phyloP scores from a whole-genome alignment of 2,888 invertebrate species.

The Entomobrya proxima region DNA sequence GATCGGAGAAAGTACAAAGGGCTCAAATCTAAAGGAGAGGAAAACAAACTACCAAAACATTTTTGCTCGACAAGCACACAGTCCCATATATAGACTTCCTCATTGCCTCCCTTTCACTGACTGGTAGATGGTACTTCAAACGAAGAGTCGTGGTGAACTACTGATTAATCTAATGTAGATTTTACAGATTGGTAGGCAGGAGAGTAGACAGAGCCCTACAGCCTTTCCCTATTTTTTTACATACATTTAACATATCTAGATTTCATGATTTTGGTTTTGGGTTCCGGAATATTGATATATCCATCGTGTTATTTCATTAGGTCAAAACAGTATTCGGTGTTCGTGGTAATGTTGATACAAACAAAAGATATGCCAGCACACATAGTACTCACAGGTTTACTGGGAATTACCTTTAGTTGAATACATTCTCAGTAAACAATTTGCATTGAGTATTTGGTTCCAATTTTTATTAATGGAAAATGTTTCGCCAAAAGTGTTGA shows the following conservation, averaged over 20 bases:
- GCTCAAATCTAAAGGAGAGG: not conserved
- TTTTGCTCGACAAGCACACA: not conserved
- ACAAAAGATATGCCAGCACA: too few species aligned
- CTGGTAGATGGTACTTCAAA: not conserved
- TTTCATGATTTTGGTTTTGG: not conserved
- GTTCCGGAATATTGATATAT: not conserved
- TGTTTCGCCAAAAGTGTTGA: too few species aligned
- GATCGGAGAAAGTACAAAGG: not conserved
- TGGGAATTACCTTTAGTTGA: too few species aligned
- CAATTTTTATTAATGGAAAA: too few species aligned
- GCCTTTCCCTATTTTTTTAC: not conserved
- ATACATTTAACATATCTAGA: not conserved
- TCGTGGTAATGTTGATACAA: not conserved
- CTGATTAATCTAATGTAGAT: slow-evolving; percentile 19
- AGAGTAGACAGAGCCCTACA: not conserved
- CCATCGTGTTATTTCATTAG: not conserved
- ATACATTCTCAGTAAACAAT: too few species aligned
- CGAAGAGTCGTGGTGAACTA: not conserved
- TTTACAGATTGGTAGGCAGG: not conserved
- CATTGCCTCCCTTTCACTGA: not conserved
- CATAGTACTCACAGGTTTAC: too few species aligned
- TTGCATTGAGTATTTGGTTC: too few species aligned
- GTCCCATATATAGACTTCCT: not conserved
- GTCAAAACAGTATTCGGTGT: not conserved
- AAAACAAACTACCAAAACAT: not conserved